Conservation (phyloP, 2,888 invertebrate species). For the Strigamia maritima region DNA sequence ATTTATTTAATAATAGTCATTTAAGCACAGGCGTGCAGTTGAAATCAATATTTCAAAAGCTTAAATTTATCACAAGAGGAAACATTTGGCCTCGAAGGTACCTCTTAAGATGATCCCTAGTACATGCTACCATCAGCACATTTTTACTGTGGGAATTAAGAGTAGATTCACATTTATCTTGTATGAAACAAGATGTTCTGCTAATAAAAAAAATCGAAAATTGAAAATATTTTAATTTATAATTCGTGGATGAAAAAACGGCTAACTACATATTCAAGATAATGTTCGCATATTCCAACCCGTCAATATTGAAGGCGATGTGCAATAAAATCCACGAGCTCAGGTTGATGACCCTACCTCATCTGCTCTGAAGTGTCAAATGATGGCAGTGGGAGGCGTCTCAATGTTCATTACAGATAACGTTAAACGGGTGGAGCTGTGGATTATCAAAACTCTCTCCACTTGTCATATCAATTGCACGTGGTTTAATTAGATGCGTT, state of each 20-base stretch:
- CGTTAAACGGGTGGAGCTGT: constrained; percentile 4
- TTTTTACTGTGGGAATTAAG: neutral
- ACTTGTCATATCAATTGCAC: constrained; percentile 4
- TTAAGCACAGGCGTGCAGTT: neutral
- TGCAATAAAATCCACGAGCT: neutral
- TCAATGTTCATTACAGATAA: neutral
- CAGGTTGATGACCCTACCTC: neutral
- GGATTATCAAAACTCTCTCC: constrained; percentile 4
- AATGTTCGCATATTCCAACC: neutral
- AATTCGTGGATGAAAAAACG: neutral
- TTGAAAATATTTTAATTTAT: neutral
- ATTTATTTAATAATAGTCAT: neutral
- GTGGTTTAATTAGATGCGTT: neutral
- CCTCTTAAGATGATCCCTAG: neutral
- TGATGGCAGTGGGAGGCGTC: neutral
- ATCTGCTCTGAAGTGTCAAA: constrained; percentile 4
- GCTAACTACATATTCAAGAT: neutral
- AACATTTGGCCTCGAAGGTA: neutral
- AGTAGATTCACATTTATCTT: neutral
- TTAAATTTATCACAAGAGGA: neutral
- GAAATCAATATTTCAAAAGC: constrained; percentile 4
- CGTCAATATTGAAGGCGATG: neutral
- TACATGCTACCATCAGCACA: neutral
- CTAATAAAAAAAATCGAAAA: neutral
- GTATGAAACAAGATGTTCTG: neutral